These are phyloP conservation scores for Aphis gossypii DNA, from an alignment of 1,140 invertebrate genomes.

Conservation along the genomic window DNA sequence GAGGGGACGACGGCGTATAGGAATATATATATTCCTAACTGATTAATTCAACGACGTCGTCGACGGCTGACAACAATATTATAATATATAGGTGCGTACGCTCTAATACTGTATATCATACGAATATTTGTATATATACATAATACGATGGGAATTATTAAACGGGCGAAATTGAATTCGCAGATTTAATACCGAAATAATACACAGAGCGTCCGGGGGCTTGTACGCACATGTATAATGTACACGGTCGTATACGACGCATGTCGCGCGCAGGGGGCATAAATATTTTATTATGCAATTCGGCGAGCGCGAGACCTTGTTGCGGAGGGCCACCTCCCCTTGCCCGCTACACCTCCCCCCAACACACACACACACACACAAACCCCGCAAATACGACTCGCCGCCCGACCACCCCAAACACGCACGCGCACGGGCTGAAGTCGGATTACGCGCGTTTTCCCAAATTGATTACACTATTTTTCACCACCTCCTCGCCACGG, in stretches of 20 bases:
- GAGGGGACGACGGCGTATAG: not conserved
- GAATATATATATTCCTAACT: not conserved
- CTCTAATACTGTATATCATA: not conserved
- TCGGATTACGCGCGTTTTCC: not conserved
- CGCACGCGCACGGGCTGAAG: not conserved
- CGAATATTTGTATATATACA: not conserved
- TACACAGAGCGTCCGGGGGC: not conserved
- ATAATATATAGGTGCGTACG: not conserved
- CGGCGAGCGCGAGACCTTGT: not conserved
- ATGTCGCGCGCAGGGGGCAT: not conserved
- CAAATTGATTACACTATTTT: conserved; percentile 7
- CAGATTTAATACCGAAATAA: conserved; percentile 43
- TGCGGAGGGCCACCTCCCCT: not conserved
- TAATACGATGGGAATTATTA: conserved; percentile 32
- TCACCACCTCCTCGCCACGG: not conserved
- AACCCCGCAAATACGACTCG: not conserved
- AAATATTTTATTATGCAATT: conserved; percentile 46
- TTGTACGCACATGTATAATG: not conserved
- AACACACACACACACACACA: no score
- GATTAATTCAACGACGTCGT: conserved; percentile 26
- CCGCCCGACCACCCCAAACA: not conserved
- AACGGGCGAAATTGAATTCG: conserved; percentile 46
- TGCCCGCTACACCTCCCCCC: no score
- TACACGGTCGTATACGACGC: not conserved
- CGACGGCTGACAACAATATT: not conserved